Conservation (phyloP, 2,888 invertebrate genomes). For the Heliconius sara region DNA sequence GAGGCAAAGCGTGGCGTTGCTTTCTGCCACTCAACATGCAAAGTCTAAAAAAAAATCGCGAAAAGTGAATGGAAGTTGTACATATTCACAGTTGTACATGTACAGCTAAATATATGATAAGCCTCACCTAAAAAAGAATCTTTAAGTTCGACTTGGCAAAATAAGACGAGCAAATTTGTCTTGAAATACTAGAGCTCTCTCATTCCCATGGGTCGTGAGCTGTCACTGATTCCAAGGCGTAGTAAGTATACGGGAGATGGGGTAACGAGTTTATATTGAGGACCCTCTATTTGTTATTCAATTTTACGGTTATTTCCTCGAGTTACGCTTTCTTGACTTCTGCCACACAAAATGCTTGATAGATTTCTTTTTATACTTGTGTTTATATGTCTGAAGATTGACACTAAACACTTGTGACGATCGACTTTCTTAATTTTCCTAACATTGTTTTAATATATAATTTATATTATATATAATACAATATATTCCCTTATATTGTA, state of each 20-base stretch:
- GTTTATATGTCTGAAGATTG: not conserved
- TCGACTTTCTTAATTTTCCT: not conserved
- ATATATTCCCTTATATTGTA: no score
- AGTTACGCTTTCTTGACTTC: constrained; percentile 27
- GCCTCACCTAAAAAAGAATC: not conserved
- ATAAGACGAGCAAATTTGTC: constrained; percentile 25
- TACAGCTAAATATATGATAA: constrained; percentile 4
- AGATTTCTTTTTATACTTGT: not conserved
- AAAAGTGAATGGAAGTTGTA: no score
- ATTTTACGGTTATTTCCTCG: constrained; percentile 36
- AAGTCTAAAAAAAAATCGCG: no score
- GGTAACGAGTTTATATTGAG: constrained; percentile 22
- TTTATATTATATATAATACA: not conserved
- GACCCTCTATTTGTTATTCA: constrained; percentile 34
- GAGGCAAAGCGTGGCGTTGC: no score
- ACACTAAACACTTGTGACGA: not conserved
- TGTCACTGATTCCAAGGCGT: constrained; percentile 26
- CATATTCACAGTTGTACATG: no score
- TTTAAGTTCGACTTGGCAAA: constrained; percentile 18
- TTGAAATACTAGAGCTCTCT: constrained; percentile 29
- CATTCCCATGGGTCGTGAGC: constrained; percentile 31
- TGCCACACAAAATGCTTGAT: constrained; percentile 25
- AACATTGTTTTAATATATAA: not conserved
- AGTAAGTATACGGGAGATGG: constrained; percentile 29
- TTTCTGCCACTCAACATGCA: no score